Base-by-base conservation (phyloP, 2,888 invertebrate genomes). In the Coleophora deauratella region DNA sequence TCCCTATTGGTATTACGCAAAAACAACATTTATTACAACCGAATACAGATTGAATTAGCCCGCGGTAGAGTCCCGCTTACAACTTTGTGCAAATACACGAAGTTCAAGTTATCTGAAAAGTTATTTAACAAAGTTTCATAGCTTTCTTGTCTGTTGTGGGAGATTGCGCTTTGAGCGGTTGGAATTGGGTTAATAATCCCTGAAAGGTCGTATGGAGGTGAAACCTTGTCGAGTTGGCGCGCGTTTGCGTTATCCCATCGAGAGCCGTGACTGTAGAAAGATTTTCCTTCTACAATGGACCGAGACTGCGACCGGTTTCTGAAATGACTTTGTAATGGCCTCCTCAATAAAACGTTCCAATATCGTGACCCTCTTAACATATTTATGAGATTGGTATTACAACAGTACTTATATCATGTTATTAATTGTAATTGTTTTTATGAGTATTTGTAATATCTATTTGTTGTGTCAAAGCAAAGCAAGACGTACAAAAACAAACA, bases 91-190 rank as follows among this genome's bases (percentile, higher is more conserved):
- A 82, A 82, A 81, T 80, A 82, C 69, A 72, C 71, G 66, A 72
- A 81, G 76, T 82, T 82, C 81, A 84, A 85, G 82, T 85, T 85
- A 85, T 85, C 84, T 84, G 84, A 85, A 85, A 85, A 85, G 84
- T 85, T 85, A 85, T 84, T 85, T 84, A 85, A 85, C 85, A 85
- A 85, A 85, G 85, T 85, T 85, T 85, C 85, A 84, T 84, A 82
- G 84, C 84, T 80, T 82, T 84, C 77, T 76, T 68, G 66, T 64
- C 51, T 54, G 76, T 63, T 60, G 61, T 54, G 56, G 62, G 72
- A 82, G 67, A 76, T 73, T 78, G 70, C 53, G 69, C 78, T 73
- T 59, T 80, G 66, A 62, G 63, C 48, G 54, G 57, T 57, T 47
- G 56, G 56, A 60, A 72, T 81, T 80, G 63, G 67, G 76, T 76